phyloP scores from a whole-genome alignment of 1,140 invertebrate genomes.

The Neodiprion fabricii region DNA sequence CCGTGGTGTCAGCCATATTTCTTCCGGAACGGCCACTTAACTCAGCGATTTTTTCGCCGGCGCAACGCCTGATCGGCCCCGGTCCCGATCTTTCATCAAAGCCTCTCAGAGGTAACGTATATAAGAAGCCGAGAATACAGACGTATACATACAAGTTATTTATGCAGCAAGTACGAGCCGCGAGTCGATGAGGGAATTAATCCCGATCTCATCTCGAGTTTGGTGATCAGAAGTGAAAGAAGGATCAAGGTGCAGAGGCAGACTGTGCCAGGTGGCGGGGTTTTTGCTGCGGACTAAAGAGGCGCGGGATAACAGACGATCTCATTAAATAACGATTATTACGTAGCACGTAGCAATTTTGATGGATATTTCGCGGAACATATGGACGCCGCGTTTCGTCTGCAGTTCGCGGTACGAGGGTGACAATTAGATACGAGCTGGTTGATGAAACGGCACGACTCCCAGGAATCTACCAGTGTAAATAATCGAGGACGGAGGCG shows the following conservation, averaged over 20 bases:
- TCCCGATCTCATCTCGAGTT: too few relatives aligned
- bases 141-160: too few relatives aligned
- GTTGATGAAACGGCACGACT: not conserved
- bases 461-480: not conserved
- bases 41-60: not conserved
- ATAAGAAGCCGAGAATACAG: too few relatives aligned
- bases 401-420: not conserved
- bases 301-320: not conserved
- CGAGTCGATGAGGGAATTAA: not conserved
- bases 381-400: not conserved
- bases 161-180: not conserved
- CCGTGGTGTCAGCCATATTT: not conserved
- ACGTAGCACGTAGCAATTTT: constrained; percentile 5
- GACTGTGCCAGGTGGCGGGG: not conserved
- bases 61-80: too few relatives aligned
- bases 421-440: not conserved
- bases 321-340: constrained; percentile 1
- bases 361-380: not conserved
- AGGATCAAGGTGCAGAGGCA: not conserved
- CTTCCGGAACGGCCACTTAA: not conserved
- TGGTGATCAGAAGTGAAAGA: not conserved
- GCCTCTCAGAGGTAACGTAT: not conserved
- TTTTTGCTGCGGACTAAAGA: not conserved
- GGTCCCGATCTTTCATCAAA: not conserved
- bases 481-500: not conserved